Evolutionary conservation across 2,797 vertebrate genomes (phyloP).

Genomic region (Kryptolebias ocellatus): DNA sequence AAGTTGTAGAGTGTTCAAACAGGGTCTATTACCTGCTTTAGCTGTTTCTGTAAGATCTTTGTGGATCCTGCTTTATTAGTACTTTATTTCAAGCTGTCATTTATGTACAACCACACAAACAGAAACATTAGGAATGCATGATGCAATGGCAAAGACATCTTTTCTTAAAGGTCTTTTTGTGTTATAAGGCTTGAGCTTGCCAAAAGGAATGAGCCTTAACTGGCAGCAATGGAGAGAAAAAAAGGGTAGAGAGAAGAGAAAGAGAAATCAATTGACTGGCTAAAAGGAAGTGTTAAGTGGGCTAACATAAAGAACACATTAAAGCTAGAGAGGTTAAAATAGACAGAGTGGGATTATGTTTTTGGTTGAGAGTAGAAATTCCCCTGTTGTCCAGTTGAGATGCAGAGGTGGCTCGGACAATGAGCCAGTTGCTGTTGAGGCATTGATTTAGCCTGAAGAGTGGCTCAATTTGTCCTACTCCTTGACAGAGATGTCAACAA

Average conservation of each 20-base stretch:
- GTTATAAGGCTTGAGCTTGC: conserved; percentile 8
- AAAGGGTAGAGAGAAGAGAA: conserved; percentile 15
- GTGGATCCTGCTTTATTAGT: conserved; percentile 25
- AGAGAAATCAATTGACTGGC: conserved; percentile 44
- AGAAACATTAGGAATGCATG: conserved; percentile 41
- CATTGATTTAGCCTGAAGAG: conserved; percentile 79
- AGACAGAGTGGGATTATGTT: conserved; percentile 22
- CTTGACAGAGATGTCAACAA: conserved; percentile 75
- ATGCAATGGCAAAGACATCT: conserved; percentile 64
- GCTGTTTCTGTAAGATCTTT: conserved; percentile 21
- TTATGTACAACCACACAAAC: conserved; percentile 7
- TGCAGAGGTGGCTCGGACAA: conserved; percentile 70
- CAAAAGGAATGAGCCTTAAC: conserved; percentile 24
- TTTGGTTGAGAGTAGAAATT: conserved; percentile 68
- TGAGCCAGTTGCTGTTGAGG: conserved; percentile 75
- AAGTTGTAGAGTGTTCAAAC: conserved; percentile 14
- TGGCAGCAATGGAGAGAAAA: conserved; percentile 36
- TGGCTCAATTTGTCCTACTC: conserved; percentile 74
- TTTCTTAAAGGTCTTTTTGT: conserved; percentile 22
- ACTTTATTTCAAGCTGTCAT: conserved; percentile 26
- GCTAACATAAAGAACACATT: conserved; percentile 30
- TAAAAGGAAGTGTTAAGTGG: conserved; percentile 17
- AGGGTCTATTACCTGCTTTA: conserved; percentile 13
- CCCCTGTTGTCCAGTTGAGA: conserved; percentile 68
- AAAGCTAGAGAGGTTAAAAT: conserved; percentile 1